Conservation (phyloP, 2,113 vertebrate species). For the Percopsis transmontana region DNA sequence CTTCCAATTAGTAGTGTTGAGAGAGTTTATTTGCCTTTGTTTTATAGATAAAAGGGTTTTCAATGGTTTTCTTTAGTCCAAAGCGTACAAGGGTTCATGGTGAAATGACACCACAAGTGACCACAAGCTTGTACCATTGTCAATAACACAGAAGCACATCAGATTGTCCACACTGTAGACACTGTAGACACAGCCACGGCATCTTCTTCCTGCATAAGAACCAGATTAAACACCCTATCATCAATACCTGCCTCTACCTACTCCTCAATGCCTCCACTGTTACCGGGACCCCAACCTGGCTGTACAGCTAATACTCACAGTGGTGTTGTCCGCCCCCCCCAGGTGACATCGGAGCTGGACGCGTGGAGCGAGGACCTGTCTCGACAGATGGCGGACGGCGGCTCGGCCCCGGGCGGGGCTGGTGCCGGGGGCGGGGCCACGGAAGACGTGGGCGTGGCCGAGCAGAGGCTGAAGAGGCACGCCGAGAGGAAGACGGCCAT, state of each 20-base stretch:
- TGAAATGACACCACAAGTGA: too few species aligned
- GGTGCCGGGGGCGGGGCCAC: conserved; percentile 40
- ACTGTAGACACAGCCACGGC: not conserved
- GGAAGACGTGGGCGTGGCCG: conserved; percentile 88
- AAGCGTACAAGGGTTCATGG: too few species aligned
- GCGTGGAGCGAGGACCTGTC: conserved; percentile 97
- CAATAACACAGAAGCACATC: too few species aligned
- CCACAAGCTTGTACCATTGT: too few species aligned
- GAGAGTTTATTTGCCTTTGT: too few species aligned
- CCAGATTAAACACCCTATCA: too few species aligned
- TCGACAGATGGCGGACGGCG: conserved; percentile 77
- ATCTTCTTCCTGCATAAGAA: not conserved
- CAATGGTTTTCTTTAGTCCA: too few species aligned
- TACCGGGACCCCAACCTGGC: not conserved
- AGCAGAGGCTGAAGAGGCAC: conserved; percentile 93
- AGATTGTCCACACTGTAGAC: too few species aligned
- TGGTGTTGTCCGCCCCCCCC: conserved; percentile 21
- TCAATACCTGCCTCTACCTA: too few species aligned
- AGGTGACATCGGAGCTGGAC: conserved; percentile 95
- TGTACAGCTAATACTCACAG: not conserved
- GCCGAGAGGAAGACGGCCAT: conserved; percentile 92
- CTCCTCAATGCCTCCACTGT: too few species aligned
- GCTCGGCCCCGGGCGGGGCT: conserved; percentile 12
- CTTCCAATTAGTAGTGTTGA: too few species aligned
- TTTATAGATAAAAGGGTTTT: too few species aligned